phyloP scores from a whole-genome alignment of 2,797 vertebrate genomes.

The Capromys pilorides region DNA sequence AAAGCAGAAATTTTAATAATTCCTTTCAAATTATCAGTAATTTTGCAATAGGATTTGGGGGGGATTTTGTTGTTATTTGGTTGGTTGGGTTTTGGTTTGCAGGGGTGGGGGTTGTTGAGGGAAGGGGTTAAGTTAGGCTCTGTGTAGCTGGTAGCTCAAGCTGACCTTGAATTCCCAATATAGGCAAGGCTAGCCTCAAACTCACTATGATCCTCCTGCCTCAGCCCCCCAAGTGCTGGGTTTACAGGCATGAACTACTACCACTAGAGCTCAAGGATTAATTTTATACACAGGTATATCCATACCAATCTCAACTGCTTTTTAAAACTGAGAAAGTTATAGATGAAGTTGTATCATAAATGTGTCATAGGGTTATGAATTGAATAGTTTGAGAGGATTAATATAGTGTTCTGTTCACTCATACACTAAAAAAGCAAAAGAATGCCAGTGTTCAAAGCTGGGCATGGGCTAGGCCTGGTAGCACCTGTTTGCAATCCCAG shows the following conservation, averaged over 20 bases:
- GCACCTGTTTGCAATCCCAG: not conserved
- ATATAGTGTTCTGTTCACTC: not conserved
- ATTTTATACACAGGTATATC: not conserved
- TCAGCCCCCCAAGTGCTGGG: not conserved
- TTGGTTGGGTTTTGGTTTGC: not conserved
- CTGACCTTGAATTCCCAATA: not conserved
- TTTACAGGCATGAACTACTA: not conserved
- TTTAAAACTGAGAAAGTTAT: conserved; percentile 56
- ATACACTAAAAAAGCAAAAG: conserved; percentile 46
- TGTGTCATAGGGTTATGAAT: not conserved
- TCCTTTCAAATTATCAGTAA: conserved; percentile 46
- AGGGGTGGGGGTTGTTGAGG: not conserved
- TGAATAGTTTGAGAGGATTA: not conserved
- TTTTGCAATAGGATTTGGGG: not conserved
- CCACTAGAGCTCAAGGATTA: not conserved
- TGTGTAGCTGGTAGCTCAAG: not conserved
- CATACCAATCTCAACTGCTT: conserved; percentile 9
- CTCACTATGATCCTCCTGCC: not conserved
- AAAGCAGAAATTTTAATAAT: conserved; percentile 56
- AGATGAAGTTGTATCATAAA: conserved; percentile 20
- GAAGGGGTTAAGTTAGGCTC: not conserved
- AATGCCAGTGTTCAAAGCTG: not conserved
- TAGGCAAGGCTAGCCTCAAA: not conserved
- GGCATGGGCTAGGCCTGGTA: not conserved
- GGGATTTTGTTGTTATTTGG: not conserved